phyloP scores from a whole-genome alignment of 2,113 vertebrate genomes.

The Probosciger aterrimus region DNA sequence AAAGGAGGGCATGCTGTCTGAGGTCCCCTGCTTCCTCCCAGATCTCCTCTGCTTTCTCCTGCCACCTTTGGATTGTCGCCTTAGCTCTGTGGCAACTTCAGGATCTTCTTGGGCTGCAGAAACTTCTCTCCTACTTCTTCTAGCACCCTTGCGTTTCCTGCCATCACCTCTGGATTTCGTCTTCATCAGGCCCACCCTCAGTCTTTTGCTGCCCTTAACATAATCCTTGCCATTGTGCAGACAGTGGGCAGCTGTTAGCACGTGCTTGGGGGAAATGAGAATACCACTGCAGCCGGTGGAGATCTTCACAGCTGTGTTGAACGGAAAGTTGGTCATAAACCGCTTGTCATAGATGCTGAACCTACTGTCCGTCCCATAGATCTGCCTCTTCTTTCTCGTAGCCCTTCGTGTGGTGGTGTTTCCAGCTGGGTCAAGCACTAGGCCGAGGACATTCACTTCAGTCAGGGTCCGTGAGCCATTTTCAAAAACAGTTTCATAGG shows the following conservation, averaged over 20 bases:
- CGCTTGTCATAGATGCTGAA: conserved; percentile 91
- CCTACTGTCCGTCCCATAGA: conserved; percentile 91
- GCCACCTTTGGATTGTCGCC: conserved; percentile 62
- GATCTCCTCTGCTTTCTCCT: conserved; percentile 54
- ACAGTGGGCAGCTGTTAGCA: conserved; percentile 94
- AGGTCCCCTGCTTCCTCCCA: conserved; percentile 55
- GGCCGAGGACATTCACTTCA: conserved; percentile 79
- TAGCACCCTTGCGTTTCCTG: conserved; percentile 55
- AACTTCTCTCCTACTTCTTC: conserved; percentile 58
- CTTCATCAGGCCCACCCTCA: conserved; percentile 89
- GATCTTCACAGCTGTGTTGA: conserved; percentile 91
- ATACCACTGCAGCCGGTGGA: conserved; percentile 94
- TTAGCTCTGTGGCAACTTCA: conserved; percentile 60
- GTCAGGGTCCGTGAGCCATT: conserved; percentile 91
- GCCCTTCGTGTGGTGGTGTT: background rate
- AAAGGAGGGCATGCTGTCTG: conserved; percentile 79
- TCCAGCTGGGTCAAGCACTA: conserved; percentile 24
- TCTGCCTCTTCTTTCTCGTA: conserved; percentile 81
- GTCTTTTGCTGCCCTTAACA: conserved; percentile 82
- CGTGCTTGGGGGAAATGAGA: conserved; percentile 89
- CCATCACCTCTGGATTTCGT: conserved; percentile 76
- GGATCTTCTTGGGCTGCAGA: conserved; percentile 61
- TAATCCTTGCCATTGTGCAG: conserved; percentile 91
- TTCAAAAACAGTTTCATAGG: conserved; percentile 92
- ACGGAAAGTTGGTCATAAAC: conserved; percentile 89